phyloP scores from a whole-genome alignment of 2,888 invertebrate genomes.

The Spodoptera picta region DNA sequence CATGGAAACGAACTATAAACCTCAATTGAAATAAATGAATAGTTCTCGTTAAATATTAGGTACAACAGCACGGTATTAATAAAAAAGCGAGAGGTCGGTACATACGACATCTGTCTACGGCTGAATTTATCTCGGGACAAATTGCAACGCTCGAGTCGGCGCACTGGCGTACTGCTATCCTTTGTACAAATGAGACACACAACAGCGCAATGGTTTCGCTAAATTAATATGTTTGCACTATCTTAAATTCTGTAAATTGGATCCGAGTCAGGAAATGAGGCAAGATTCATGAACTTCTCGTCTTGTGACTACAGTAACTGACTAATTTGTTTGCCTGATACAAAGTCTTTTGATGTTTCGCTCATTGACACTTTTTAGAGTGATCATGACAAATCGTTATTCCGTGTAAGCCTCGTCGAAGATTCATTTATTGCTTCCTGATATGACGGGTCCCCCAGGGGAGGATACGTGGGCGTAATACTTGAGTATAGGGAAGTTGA shows the following conservation, averaged over 20 bases:
- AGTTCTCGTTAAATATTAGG: conserved; percentile 29
- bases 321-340: conserved; percentile 9
- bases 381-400: conserved; percentile 43
- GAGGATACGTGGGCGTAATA: conserved; percentile 28
- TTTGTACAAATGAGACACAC: conserved; percentile 81
- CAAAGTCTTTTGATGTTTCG: conserved; percentile 33
- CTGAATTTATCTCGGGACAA: conserved; percentile 84
- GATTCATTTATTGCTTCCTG: conserved; percentile 35
- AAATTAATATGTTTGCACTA: conserved; percentile 77
- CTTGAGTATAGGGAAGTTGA: conserved; percentile 18
- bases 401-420: conserved; percentile 16
- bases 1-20: too few species aligned
- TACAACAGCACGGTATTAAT: conserved; percentile 44
- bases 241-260: conserved; percentile 60
- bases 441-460: conserved; percentile 13
- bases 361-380: conserved; percentile 24
- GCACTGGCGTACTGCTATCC: conserved; percentile 62
- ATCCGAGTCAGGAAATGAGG: conserved; percentile 43
- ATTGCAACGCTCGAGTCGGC: conserved; percentile 75
- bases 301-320: conserved; percentile 15
- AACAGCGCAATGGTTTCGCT: conserved; percentile 76
- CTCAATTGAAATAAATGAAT: conserved; percentile 14
- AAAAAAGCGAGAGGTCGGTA: conserved; percentile 71
- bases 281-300: conserved; percentile 33
- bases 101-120: conserved; percentile 82